These are phyloP conservation scores for Copsychus sechellarum DNA, from an alignment of 2,113 vertebrate species.

Conservation along the genomic window DNA sequence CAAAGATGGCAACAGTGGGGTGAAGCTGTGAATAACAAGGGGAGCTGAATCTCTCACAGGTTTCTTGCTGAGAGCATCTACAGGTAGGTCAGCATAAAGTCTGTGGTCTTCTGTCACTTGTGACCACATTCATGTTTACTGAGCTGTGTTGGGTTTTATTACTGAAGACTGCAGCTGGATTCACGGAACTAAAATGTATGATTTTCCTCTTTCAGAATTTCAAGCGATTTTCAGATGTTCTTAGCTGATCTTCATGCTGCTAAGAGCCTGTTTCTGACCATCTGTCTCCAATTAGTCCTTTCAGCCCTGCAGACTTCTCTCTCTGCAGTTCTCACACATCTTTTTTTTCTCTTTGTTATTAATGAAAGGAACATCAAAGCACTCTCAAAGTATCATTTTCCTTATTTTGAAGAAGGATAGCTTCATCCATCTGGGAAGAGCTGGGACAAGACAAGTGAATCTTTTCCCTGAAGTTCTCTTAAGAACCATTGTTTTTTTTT, in stretches of 20 bases:
- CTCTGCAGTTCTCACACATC: not conserved
- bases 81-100: not conserved
- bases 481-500: not conserved
- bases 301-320: not conserved
- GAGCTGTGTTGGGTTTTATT: not conserved
- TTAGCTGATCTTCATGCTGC: conserved; percentile 18
- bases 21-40: not conserved
- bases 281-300: conserved; percentile 7
- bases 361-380: not conserved
- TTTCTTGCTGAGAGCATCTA: not conserved
- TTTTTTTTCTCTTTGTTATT: not conserved
- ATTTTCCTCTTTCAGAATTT: not conserved
- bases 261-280: not conserved
- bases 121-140: not conserved
- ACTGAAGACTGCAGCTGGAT: not conserved
- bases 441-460: not conserved
- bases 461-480: not conserved
- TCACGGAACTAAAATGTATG: not conserved
- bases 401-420: not conserved
- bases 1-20: not conserved
- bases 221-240: not conserved
- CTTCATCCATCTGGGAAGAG: not conserved
- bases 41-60: not conserved
- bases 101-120: not conserved
- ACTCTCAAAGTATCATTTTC: not conserved